These are phyloP conservation scores for Dastarcus helophoroides DNA, from an alignment of 2,888 invertebrate species.

Conservation along the genomic window DNA sequence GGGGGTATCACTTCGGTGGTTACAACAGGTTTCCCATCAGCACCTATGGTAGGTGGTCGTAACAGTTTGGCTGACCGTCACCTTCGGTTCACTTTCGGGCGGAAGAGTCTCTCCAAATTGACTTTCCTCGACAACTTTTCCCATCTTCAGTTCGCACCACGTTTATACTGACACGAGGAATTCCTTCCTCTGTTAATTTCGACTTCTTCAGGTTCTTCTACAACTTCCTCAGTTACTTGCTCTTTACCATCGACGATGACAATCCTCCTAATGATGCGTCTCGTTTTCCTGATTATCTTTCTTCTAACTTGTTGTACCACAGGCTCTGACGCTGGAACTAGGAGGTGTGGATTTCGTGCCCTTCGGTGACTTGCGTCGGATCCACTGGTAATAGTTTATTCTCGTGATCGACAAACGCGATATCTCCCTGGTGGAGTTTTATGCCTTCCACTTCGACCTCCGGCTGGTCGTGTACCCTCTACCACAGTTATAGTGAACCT, in stretches of 20 bases:
- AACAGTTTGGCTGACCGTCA: slow-evolving; percentile 18
- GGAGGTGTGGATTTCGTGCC: slow-evolving; percentile 41
- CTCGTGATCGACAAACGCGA: slow-evolving; percentile 31
- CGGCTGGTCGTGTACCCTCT: slow-evolving; percentile 45
- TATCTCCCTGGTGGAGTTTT: slow-evolving; percentile 36
- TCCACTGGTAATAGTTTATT: slow-evolving; percentile 27
- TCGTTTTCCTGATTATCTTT: slow-evolving; percentile 60
- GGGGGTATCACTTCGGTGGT: slow-evolving; percentile 15
- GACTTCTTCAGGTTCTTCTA: slow-evolving; percentile 73
- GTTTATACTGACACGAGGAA: slow-evolving; percentile 59
- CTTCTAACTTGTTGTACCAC: slow-evolving; percentile 74
- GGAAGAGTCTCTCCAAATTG: slow-evolving; percentile 32
- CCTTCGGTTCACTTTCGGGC: slow-evolving; percentile 16
- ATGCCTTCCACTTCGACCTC: slow-evolving; percentile 32
- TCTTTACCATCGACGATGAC: slow-evolving; percentile 76
- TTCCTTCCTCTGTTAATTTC: slow-evolving; percentile 60
- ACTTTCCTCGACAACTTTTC: slow-evolving; percentile 19
- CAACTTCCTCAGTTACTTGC: slow-evolving; percentile 68
- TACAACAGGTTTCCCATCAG: slow-evolving; percentile 20
- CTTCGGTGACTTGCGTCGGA: slow-evolving; percentile 23
- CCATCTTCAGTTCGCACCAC: slow-evolving; percentile 46
- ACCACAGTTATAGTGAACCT: slow-evolving; percentile 46
- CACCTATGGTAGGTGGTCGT: slow-evolving; percentile 16
- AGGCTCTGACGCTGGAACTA: slow-evolving; percentile 64
- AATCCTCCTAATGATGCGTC: slow-evolving; percentile 63